Conservation (phyloP, 2,888 invertebrate species). For the Herminia tarsipennalis region DNA sequence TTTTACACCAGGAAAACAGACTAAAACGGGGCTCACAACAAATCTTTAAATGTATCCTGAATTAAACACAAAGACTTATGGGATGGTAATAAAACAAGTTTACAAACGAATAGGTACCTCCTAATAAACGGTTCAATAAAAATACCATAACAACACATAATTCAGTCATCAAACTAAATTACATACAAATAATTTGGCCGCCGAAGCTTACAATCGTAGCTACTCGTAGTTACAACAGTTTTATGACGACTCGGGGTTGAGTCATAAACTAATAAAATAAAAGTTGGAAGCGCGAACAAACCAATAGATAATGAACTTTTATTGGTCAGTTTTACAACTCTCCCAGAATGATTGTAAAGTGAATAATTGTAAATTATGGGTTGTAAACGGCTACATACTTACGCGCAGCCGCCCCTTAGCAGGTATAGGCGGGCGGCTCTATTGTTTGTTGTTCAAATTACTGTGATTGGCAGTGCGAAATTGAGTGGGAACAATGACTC, state of each 20-base stretch:
- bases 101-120: constrained; percentile 33
- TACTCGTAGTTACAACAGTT: constrained; percentile 60
- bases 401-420: constrained; percentile 34
- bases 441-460: constrained; percentile 44
- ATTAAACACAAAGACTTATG: constrained; percentile 28
- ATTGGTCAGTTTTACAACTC: constrained; percentile 84
- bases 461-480: constrained; percentile 51
- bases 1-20: constrained; percentile 27
- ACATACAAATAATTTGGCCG: constrained; percentile 40
- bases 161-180: constrained; percentile 49
- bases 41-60: constrained; percentile 20
- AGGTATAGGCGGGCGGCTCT: constrained; percentile 28
- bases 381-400: constrained; percentile 26
- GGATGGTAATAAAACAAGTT: constrained; percentile 34
- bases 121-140: constrained; percentile 46
- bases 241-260: constrained; percentile 59
- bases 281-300: constrained; percentile 82
- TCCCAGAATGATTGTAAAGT: constrained; percentile 78
- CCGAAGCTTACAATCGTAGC: constrained; percentile 48
- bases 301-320: constrained; percentile 85
- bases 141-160: constrained; percentile 47
- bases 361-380: constrained; percentile 41
- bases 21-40: constrained; percentile 35
- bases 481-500: constrained; percentile 39
- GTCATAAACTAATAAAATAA: constrained; percentile 82